phyloP scores from a whole-genome alignment of 2,888 invertebrate species.

The Poecilobothrus nobilitatus region DNA sequence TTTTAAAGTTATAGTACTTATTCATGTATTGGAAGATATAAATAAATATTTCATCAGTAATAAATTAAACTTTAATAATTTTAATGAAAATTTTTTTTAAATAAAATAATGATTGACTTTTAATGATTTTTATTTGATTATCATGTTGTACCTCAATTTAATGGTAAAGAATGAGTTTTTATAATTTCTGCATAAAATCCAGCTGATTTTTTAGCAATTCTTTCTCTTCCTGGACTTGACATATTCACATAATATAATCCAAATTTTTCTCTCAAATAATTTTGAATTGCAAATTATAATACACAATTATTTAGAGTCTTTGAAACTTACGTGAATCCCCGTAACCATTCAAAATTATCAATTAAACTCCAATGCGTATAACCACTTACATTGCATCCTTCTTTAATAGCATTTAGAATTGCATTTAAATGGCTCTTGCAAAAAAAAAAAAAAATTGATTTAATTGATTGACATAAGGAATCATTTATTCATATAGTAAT shows the following conservation, averaged over 20 bases:
- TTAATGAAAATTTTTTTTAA: no score
- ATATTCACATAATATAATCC: conserved; percentile 64
- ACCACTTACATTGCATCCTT: conserved; percentile 31
- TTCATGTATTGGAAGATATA: no score
- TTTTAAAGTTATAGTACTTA: no score
- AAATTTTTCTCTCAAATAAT: conserved; percentile 51
- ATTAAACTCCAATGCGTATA: conserved; percentile 35
- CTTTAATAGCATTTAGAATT: conserved; percentile 30
- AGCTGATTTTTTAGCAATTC: conserved; percentile 57
- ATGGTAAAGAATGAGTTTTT: conserved; percentile 31
- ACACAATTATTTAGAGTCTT: neutral
- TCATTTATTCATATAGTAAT: neutral
- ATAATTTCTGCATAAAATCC: conserved; percentile 49
- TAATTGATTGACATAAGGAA: neutral
- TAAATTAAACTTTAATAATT: no score
- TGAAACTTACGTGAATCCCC: conserved; percentile 32
- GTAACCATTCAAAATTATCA: conserved; percentile 37
- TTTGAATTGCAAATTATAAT: conserved; percentile 16
- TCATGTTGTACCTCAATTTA: neutral
- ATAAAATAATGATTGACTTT: no score
- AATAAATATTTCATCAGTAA: no score
- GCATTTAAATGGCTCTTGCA: conserved; percentile 31
- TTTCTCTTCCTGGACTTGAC: conserved; percentile 47
- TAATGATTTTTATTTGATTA: neutral
- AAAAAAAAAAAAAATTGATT: conserved; percentile 10